Evolutionary conservation across 1,140 invertebrate species (phyloP).

Genomic region (Pemphigus obesinymphae): DNA sequence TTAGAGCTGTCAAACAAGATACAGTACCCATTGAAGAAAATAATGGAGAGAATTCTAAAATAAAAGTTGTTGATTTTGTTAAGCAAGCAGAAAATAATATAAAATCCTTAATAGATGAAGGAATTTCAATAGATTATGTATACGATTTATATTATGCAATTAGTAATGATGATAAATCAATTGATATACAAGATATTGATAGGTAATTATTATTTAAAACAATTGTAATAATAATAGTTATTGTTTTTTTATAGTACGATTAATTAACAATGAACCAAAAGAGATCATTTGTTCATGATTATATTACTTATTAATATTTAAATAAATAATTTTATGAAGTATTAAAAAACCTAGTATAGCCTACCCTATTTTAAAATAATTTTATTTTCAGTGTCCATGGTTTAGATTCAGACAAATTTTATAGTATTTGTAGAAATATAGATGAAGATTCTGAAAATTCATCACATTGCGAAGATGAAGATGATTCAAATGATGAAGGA

Average conservation of each 20-base stretch:
- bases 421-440: not conserved
- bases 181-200: slow-evolving; percentile 39
- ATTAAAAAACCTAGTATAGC: no score
- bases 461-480: slow-evolving; percentile 46
- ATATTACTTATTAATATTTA: no score
- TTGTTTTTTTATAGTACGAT: no score
- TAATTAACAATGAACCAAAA: no score
- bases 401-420: slow-evolving; percentile 39
- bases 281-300: no score
- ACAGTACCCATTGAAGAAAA: not conserved
- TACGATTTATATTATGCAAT: slow-evolving; percentile 23
- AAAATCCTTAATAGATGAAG: slow-evolving; percentile 20
- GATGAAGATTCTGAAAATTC: slow-evolving; percentile 13
- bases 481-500: slow-evolving; percentile 50
- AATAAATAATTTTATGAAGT: no score
- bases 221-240: not conserved
- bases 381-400: slow-evolving; percentile 33
- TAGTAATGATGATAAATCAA: slow-evolving; percentile 1
- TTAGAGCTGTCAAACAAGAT: slow-evolving; percentile 38
- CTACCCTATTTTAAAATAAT: no score
- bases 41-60: not conserved
- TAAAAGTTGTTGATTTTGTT: slow-evolving; percentile 37
- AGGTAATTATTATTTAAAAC: not conserved
- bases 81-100: not conserved
- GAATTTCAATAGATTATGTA: slow-evolving; percentile 32